Conservation (phyloP, 2,113 vertebrate species). For the Muscicapa adusta region DNA sequence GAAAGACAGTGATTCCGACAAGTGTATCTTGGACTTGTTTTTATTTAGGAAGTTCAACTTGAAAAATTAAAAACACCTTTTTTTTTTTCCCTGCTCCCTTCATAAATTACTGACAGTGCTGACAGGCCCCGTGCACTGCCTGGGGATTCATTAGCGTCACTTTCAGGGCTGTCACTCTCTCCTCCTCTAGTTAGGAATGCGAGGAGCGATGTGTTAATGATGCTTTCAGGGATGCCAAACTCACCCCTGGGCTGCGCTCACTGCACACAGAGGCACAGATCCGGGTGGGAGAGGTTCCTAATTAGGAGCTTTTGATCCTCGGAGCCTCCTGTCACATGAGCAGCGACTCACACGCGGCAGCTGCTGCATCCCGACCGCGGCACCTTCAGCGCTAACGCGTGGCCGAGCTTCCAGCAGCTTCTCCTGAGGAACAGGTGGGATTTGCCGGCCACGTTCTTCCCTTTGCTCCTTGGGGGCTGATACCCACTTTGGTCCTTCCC, state of each 20-base stretch:
- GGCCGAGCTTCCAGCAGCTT: neutral
- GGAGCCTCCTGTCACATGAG: neutral
- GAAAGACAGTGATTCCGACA: neutral
- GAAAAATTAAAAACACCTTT: neutral
- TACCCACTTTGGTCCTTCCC: fast-evolving
- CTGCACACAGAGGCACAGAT: neutral
- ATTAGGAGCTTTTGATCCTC: neutral
- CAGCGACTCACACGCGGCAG: neutral
- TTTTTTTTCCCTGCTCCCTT: neutral
- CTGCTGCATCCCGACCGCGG: neutral
- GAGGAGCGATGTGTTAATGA: neutral
- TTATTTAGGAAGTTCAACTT: neutral
- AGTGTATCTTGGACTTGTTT: neutral
- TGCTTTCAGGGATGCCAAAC: neutral
- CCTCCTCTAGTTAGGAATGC: neutral
- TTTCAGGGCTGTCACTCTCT: neutral
- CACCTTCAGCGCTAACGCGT: fast-evolving
- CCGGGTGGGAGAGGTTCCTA: neutral
- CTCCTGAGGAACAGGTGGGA: neutral
- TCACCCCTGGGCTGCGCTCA: neutral
- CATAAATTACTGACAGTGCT: neutral
- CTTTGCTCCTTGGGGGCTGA: neutral
- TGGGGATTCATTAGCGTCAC: conserved; percentile 52
- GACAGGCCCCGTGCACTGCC: neutral
- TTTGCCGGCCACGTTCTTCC: fast-evolving